Percentiles rank a stretch among this genome's conserved stretches.
Conservation (phyloP, 1,140 invertebrate species). For the Lordiphosa clarofinis region DNA sequence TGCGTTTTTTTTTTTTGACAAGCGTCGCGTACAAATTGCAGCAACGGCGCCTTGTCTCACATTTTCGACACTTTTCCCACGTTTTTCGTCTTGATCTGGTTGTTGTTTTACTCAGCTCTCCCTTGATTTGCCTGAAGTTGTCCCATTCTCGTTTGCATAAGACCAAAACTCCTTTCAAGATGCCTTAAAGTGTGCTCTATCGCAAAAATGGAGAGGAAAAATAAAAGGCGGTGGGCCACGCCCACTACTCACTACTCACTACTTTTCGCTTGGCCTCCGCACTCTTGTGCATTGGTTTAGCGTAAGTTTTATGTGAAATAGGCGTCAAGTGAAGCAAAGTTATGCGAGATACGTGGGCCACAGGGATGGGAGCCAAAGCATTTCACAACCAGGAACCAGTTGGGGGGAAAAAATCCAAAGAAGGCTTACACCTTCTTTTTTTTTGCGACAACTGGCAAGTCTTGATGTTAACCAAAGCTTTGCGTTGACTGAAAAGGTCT, state of each 20-base stretch:
- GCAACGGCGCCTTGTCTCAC: constrained; percentile 58
- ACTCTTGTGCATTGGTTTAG: constrained; percentile 11
- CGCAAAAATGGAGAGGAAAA: constrained; percentile 4
- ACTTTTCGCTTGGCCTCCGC: not conserved
- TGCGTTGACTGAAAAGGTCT: too few relatives aligned
- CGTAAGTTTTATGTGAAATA: constrained; percentile 59
- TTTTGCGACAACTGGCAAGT: too few relatives aligned
- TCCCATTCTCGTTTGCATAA: constrained; percentile 53
- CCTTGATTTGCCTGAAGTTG: constrained; percentile 70
- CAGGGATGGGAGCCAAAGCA: not conserved
- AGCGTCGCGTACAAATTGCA: constrained; percentile 67
- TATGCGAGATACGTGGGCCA: constrained; percentile 54
- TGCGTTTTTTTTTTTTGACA: constrained; percentile 35
- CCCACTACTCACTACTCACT: constrained; percentile 39
- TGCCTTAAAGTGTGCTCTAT: constrained; percentile 18
- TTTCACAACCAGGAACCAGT: too few relatives aligned
- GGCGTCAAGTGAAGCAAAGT: constrained; percentile 64
- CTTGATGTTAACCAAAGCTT: too few relatives aligned
- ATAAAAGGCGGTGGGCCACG: constrained; percentile 18
- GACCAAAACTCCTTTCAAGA: constrained; percentile 61
- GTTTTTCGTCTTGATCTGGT: constrained; percentile 12
- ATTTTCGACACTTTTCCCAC: constrained; percentile 52
- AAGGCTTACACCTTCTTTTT: too few relatives aligned
- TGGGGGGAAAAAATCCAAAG: too few relatives aligned
- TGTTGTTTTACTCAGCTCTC: constrained; percentile 7